Conservation (phyloP, 2,888 invertebrate genomes). For the Pollenia griseotomentosa region DNA sequence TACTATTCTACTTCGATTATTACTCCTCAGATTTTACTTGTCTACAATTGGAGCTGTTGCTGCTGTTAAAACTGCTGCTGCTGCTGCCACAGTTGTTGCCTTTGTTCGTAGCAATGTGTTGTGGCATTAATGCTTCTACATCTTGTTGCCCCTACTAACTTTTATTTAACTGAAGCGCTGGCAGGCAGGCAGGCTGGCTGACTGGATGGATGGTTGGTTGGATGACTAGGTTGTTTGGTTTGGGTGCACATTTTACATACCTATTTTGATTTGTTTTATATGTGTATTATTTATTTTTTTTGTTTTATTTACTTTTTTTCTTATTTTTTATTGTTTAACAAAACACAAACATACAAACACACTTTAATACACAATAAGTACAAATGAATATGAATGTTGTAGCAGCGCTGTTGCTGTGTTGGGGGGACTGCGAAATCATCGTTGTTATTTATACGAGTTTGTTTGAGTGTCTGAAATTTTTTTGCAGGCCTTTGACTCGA, state of each 20-base stretch:
- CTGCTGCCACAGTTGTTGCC: conserved; percentile 19
- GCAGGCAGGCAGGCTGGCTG: conserved; percentile 10
- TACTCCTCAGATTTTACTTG: conserved; percentile 57
- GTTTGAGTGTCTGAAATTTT: conserved; percentile 39
- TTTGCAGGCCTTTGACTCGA: conserved; percentile 70
- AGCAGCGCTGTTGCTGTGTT: conserved; percentile 26
- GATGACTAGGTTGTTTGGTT: conserved; percentile 27
- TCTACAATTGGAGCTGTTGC: conserved; percentile 55
- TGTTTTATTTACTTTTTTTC: conserved; percentile 25
- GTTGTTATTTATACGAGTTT: conserved; percentile 48
- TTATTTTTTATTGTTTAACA: conserved; percentile 54
- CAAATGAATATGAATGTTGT: conserved; percentile 20
- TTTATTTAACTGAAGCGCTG: conserved; percentile 57
- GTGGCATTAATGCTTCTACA: conserved; percentile 31
- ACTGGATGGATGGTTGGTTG: neutral
- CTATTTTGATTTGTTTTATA: conserved; percentile 63
- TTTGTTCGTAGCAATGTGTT: conserved; percentile 16
- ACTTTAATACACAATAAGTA: neutral
- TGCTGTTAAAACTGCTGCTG: conserved; percentile 30
- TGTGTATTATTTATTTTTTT: conserved; percentile 27
- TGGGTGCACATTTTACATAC: conserved; percentile 58
- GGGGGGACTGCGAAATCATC: conserved; percentile 32
- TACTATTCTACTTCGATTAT: conserved; percentile 70
- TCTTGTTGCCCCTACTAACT: conserved; percentile 44
- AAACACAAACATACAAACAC: conserved; percentile 8